Evolutionary conservation across 1,140 invertebrate species (phyloP), one percentile per base, ranked within the genome.

Genomic region (Drosophila saltans): DNA sequence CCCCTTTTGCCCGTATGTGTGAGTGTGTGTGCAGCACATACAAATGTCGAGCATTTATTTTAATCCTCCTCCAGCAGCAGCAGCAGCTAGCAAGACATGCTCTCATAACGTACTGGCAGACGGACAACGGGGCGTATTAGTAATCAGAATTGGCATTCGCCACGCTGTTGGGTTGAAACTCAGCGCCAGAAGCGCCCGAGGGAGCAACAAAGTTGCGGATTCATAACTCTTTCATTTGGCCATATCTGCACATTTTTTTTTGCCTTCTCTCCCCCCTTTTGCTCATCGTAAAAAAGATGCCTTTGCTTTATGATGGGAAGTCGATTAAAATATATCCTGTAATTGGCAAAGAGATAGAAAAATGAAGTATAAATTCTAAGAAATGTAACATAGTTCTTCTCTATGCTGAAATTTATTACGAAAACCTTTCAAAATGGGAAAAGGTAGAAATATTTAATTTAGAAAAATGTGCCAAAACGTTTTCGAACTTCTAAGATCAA

Each of bases 151-250:
- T 84, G 81, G 81, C 77, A 84, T 84, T 79, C 80, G 73, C 43
- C 40, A 40, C 58, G 58, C 36, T 60, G 71, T 71, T 40, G 59
- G 68, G 79, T 65, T 70, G 39, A 21, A 63, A 26, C 45, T 33
- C 43, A 55, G 62, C 16, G 82, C 82, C 62, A 76, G 66, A 85
- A 76, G 83, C 58, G 79, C 65, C 60, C 48, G 69, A 10, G 58
- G 70, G 69, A 60, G 68, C 84, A 84, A 88, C 83, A 84, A 88
- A 89, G 84, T 88, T 88, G 80, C 84, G 84, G 80, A 89, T 89
- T 90, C 84, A 89, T 89, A 88, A 88, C 84, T 88, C 84, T 88
- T 88, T 88, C 84, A 89, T 88, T 88, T 89, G 80, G 77, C 84
- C 71, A 89, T 84, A 89, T 84, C 84, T 89, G 84, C 80, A 88